A percentile compares a stretch with the other conserved stretches of the same genome.
These are phyloP conservation scores for Myotis vivesi DNA, from an alignment of 2,797 vertebrate species.

Conservation along the genomic window DNA sequence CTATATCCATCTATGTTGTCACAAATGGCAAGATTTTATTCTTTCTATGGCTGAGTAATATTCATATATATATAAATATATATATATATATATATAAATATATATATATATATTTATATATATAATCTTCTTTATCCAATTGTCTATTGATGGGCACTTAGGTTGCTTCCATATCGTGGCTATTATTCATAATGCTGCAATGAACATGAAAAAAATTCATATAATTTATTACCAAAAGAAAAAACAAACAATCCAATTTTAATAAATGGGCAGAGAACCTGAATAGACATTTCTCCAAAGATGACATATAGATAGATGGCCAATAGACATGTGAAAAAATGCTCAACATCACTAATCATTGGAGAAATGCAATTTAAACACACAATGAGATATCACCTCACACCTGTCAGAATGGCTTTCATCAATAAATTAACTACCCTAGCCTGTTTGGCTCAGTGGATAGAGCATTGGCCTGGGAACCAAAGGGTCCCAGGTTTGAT, in stretches of 20 bases:
- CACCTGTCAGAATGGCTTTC: not conserved
- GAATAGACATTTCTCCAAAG: not conserved
- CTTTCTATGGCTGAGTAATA: not conserved
- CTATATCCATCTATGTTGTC: not conserved
- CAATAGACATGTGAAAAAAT: not conserved
- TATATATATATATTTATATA: not conserved
- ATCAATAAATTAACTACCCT: not conserved
- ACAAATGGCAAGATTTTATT: not conserved
- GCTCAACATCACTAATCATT: not conserved
- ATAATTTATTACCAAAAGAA: not conserved
- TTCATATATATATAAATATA: not conserved
- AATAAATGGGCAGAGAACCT: not conserved
- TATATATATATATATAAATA: not conserved
- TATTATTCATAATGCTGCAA: not conserved
- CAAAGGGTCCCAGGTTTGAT: no score
- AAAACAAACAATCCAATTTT: not conserved
- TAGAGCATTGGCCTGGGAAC: no score
- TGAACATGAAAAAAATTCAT: not conserved
- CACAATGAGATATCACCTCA: not conserved
- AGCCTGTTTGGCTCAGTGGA: no score
- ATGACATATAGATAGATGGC: not conserved
- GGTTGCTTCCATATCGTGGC: not conserved
- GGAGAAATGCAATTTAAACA: not conserved
- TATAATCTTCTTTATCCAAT: not conserved
- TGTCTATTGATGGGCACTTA: not conserved